Evolutionary conservation across 2,888 invertebrate species (phyloP), one percentile per base, ranked within the genome.

Genomic region (Agrotis clavis): DNA sequence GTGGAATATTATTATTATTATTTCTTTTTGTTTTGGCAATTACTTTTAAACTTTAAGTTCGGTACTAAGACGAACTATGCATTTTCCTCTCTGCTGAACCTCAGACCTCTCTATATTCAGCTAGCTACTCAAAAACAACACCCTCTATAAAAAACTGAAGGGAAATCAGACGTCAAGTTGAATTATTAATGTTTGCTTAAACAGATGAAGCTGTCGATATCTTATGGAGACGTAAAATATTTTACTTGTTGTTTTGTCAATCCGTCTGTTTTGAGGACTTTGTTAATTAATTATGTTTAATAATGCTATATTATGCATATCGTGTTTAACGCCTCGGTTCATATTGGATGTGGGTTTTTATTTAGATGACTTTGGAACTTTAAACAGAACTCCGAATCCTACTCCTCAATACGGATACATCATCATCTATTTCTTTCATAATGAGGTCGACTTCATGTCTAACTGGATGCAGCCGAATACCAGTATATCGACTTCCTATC

Each of bases 241-340:
- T 86, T 90, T 88, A 89, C 88, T 94, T 93, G 92, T 95, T 94
- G 93, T 95, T 95, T 94, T 94, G 94, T 95, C 92, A 90, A 91
- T 92, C 92, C 90, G 93, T 94, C 92, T 80, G 82, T 83, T 74
- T 61, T 69, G 71, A 77, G 78, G 77, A 79, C 56, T 79, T 85
- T 89, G 88, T 90, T 93, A 94, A 95, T 95, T 95, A 94, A 95
- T 95, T 95, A 95, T 95, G 93, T 94, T 91, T 93, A 95, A 95
- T 95, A 93, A 93, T 92, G 91, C 90, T 92, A 93, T 94, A 95
- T 94, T 95, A 94, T 95, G 94, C 94, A 93, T 93, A 95, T 95
- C 95, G 90, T 85, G 92, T 95, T 93, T 93, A 87, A 92, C 88
- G 93, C 91, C 84, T 92, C 92, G 86, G 68, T 91, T 89, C 88